phyloP scores from a whole-genome alignment of 2,888 invertebrate genomes.

The Achlya flavicornis region DNA sequence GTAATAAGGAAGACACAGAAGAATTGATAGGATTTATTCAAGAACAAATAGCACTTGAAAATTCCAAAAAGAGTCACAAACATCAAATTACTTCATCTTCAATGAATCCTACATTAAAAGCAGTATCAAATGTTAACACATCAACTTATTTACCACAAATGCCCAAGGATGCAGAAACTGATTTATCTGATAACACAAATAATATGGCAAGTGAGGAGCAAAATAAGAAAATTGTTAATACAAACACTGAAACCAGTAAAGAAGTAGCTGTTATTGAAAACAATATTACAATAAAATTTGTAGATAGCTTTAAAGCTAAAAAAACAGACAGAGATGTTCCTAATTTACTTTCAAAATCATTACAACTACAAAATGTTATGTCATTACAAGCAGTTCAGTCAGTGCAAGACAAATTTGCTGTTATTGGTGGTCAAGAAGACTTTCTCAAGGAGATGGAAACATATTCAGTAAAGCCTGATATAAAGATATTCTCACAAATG shows the following conservation, averaged over 20 bases:
- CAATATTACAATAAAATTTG: constrained; percentile 38
- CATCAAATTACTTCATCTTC: neutral
- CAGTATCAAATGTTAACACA: neutral
- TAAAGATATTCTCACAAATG: constrained; percentile 91
- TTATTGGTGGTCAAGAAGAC: constrained; percentile 92
- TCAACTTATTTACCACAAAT: neutral
- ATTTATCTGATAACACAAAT: neutral
- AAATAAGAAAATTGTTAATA: constrained; percentile 17
- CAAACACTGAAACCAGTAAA: constrained; percentile 13
- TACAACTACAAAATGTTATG: constrained; percentile 85
- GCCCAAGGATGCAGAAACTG: neutral
- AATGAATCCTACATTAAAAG: neutral
- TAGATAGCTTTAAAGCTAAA: constrained; percentile 33
- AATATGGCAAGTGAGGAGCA: neutral
- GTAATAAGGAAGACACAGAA: constrained; percentile 84
- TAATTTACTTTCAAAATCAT: constrained; percentile 85
- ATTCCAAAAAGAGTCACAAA: constrained; percentile 16
- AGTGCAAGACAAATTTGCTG: constrained; percentile 87
- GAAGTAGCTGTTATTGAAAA: constrained; percentile 23
- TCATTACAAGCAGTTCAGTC: constrained; percentile 83
- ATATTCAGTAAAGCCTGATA: constrained; percentile 87
- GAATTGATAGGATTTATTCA: constrained; percentile 72
- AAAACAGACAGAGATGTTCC: constrained; percentile 72
- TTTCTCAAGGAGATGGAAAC: constrained; percentile 89
- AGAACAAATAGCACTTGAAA: constrained; percentile 45